Evolutionary conservation across 2,113 vertebrate species (phyloP), one percentile per base, ranked within the genome.

Genomic region (Cercocebus atys): DNA sequence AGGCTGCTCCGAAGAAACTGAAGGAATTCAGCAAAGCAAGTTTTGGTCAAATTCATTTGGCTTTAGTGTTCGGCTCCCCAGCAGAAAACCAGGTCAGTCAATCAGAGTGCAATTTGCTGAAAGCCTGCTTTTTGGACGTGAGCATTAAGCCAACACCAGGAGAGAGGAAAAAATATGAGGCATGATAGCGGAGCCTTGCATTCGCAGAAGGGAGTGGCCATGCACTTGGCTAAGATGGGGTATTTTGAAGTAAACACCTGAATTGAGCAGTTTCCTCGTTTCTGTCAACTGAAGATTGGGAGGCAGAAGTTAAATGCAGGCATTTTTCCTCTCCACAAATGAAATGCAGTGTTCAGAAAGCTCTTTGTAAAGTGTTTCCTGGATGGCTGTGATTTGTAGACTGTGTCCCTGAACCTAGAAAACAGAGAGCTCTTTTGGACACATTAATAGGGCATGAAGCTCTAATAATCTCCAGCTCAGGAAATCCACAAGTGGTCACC

Each of bases 261-360:
- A 95, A 97, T 72, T 84, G 94, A 97, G 93, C 83, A 95, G 94
- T 97, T 97, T 97, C 92, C 94, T 97, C 93, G 87, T 92, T 98
- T 97, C 94, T 93, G 82, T 97, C 97, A 98, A 95, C 97, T 13
- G 35, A 95, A 95, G 94, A 93, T 97, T 94, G 93, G 93, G 87
- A 98, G 94, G 82, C 92, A 98, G 72, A 97, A 93, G 96, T 97
- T 97, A 97, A 98, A 97, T 52, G 76, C 70, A 90, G 80, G 50
- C 94, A 96, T 95, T 97, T 96, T 94, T 95, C 55, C 82, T 75
- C 50, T 87, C 68, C 68, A 79, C 18, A 82, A 94, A 82, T 66
- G 92, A 96, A 96, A 84, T 7, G 9, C 12, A 1, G 50, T 81
- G 13, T 32, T 82, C 64, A 38, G 59, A 95, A 91, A 50, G 50